Base-by-base conservation (phyloP, 2,888 invertebrate genomes). In the Scaptomyza parva region DNA sequence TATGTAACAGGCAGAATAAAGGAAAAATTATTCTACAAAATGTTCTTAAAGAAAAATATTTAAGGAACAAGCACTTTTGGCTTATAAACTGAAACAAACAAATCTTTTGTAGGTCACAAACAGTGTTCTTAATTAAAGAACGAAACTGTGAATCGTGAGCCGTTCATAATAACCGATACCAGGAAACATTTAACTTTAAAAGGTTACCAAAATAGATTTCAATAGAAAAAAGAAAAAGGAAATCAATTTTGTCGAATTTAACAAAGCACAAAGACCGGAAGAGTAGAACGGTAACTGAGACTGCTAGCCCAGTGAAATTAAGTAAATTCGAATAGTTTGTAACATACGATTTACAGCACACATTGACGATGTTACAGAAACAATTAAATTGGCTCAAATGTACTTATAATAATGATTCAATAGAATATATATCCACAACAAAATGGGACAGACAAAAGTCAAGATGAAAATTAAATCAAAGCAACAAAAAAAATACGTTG, bases 271-370 rank as follows among this genome's bases (percentile, higher is more conserved):
- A 11, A 35, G 33, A 40, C 11, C 22, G 17, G 4, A 9, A 26
- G 18, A 20, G 33, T 17, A 30, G 41, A 41, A 48, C 35, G 37
- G 12, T n/a, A 48, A 75, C 70, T 70, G 58, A 52, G 54, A 51
- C 45, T 47, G 47, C 22, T 39, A 58, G 41, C 26, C 30, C 35
- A 48, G 63, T 44, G 30, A 45, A 43, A 35, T 39, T 35, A 65
- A 60, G 48, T 64, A 44, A 67, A 61, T 61, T 65, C 68, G 82
- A 82, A 80, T 82, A 76, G 73, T 65, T 81, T 18, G 37, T 57
- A 53, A 50, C 44, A 48, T 47, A 48, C 54, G 53, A 24, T 45
- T 39, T 41, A n/a, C 33, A 37, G 59, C 11, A 47, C 52, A 37
- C 54, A 69, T 47, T 26, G 58, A 54, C 4, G 30, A 30, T 12